Percentiles rank a stretch among this genome's conserved stretches.
Evolutionary conservation across 2,888 invertebrate species (phyloP).

Genomic region (Drosophila antonietae): DNA sequence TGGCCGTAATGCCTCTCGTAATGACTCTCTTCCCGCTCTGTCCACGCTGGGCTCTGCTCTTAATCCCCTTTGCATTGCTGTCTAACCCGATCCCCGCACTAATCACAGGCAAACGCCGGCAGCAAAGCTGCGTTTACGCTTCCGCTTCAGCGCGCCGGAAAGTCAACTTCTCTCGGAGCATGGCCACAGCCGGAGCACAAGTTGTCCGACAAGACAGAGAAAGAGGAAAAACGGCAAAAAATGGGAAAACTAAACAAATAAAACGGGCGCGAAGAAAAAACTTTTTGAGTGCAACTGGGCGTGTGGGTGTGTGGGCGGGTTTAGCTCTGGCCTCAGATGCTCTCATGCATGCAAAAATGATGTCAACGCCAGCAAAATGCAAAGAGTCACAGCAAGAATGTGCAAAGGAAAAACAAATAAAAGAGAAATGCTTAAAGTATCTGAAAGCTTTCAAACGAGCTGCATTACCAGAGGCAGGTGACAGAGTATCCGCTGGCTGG

Average conservation of each 20-base stretch:
- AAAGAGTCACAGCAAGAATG: conserved; percentile 27
- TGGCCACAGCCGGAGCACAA: conserved; percentile 26
- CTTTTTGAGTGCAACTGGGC: neutral
- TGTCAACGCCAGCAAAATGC: conserved; percentile 47
- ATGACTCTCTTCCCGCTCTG: conserved; percentile 23
- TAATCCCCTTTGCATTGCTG: conserved; percentile 3
- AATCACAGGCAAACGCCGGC: conserved; percentile 2
- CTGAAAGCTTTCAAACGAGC: neutral
- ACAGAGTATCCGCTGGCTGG: neutral
- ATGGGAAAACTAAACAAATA: conserved; percentile 58
- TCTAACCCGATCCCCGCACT: neutral
- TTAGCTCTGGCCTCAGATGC: conserved; percentile 35
- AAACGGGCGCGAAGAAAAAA: conserved; percentile 33
- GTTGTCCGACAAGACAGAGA: conserved; percentile 20
- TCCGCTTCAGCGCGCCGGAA: conserved; percentile 55
- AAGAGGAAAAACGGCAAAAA: conserved; percentile 8
- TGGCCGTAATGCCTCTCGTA: conserved; percentile 26
- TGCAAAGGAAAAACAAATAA: neutral
- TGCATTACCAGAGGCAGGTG: no score
- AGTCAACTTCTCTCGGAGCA: conserved; percentile 24
- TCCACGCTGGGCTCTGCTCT: neutral
- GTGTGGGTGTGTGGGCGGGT: neutral
- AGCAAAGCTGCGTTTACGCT: conserved; percentile 45
- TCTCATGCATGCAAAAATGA: conserved; percentile 54
- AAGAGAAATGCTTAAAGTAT: conserved; percentile 13